A percentile compares a stretch with the other conserved stretches of the same genome.
Evolutionary conservation across 2,888 invertebrate species (phyloP).

Genomic region (Amphiduros pacificus): DNA sequence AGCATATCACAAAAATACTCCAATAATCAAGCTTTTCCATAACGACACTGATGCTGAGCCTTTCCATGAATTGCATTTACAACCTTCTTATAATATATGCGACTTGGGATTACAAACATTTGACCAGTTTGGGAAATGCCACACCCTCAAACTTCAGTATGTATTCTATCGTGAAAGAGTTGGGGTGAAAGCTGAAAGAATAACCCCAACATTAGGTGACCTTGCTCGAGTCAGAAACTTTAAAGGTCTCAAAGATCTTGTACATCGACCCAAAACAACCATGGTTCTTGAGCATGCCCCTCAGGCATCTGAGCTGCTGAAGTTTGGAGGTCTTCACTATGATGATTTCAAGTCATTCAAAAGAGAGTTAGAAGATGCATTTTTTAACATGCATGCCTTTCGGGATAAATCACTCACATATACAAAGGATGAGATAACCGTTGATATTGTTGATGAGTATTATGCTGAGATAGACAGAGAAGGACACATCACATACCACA

Average conservation of each 20-base stretch:
- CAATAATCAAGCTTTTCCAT: constrained; percentile 81
- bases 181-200: constrained; percentile 64
- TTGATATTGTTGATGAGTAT: constrained; percentile 59
- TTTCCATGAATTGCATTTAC: constrained; percentile 78
- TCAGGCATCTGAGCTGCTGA: constrained; percentile 89
- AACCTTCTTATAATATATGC: constrained; percentile 92
- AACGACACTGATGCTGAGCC: constrained; percentile 84
- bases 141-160: constrained; percentile 95
- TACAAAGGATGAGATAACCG: constrained; percentile 58
- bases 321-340: constrained; percentile 86
- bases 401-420: constrained; percentile 55
- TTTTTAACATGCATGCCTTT: constrained; percentile 61
- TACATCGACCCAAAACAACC: constrained; percentile 57
- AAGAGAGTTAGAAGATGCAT: constrained; percentile 85
- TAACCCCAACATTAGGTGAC: constrained; percentile 45
- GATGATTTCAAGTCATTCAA: constrained; percentile 93
- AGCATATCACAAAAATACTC: constrained; percentile 71
- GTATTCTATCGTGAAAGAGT: constrained; percentile 98
- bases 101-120: constrained; percentile 80
- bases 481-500: constrained; percentile 67
- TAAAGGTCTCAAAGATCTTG: constrained; percentile 46
- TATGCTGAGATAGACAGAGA: constrained; percentile 51
- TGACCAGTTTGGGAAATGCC: constrained; percentile 98
- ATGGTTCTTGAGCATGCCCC: constrained; percentile 90
- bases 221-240: constrained; percentile 31